Base-by-base conservation (phyloP, 2,888 invertebrate species). In the Hirtodrosophila cameraria region DNA sequence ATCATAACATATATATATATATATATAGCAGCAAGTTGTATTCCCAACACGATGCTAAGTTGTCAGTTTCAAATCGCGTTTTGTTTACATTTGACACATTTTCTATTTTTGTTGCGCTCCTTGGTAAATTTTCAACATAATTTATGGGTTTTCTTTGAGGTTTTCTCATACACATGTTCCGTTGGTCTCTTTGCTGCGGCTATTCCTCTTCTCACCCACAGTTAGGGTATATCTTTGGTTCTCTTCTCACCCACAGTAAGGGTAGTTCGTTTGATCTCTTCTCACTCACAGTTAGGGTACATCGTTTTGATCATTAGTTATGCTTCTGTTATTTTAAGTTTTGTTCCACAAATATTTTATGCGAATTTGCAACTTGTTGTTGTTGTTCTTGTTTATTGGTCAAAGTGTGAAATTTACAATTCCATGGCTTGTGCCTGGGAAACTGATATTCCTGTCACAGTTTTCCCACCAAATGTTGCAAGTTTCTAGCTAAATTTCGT, bases 11-110 rank as follows among this genome's bases (percentile, higher is more conserved):
- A 36, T 8, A 45, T 12, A 45, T 7, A 50, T 13, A 39, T 52
- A 52, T 25, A n/a, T 11, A 13, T 11, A 15, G 20, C n/a, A n/a
- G n/a, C n/a, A 16, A 30, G 39, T 59, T 45, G 45, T 39, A 43
- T 52, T 42, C 55, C 48, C 60, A 52, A 27, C 35, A 39, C 31
- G 25, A n/a, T 35, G 25, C 23, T 41, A 23, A 23, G 23, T 27
- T 42, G 18, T 28, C n/a, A 27, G 55, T 38, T 36, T 8, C 18
- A 23, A 23, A 27, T 50, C 38, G 48, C 35, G 50, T 46, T 62
- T 57, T 75, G 81, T 85, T 85, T 70, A 70, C 70, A 67, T 74
- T 63, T 82, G 80, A 85, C 83, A 82, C 82, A 85, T 82, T 79
- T 76, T 64, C 39, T 42, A 57, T 62, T 67, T 65, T 54, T 73